Conservation (phyloP, 2,797 vertebrate species). For the Botia almorhae region DNA sequence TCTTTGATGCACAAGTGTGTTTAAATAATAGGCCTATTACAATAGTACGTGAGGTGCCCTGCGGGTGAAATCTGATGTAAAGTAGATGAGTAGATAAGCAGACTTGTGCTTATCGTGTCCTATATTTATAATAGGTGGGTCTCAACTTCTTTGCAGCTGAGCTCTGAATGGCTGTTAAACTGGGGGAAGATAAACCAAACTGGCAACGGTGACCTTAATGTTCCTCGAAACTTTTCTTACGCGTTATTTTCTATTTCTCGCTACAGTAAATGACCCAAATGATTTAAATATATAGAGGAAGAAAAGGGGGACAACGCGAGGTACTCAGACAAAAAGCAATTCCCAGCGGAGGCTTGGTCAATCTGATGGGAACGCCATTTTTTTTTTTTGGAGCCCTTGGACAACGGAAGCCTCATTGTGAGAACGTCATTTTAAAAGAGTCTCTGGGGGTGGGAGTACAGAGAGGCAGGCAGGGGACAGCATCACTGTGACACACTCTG, state of each 20-base stretch:
- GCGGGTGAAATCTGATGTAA: slow-evolving; percentile 11
- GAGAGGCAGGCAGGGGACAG: slow-evolving; percentile 33
- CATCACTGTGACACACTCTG: slow-evolving; percentile 29
- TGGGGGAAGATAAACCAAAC: slow-evolving; percentile 35
- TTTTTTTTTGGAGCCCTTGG: slow-evolving; percentile 44
- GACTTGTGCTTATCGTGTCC: too few relatives aligned
- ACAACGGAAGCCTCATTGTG: slow-evolving; percentile 53
- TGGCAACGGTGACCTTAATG: slow-evolving; percentile 14
- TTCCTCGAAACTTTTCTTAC: slow-evolving; percentile 41
- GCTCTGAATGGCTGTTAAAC: slow-evolving; percentile 40
- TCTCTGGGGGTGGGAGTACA: slow-evolving; percentile 41
- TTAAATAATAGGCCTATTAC: not conserved
- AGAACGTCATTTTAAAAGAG: slow-evolving; percentile 45
- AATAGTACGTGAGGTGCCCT: not conserved
- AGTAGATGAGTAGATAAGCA: slow-evolving; percentile 24
- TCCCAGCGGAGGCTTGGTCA: slow-evolving; percentile 46
- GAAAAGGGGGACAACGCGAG: slow-evolving; percentile 44
- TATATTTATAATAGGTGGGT: slow-evolving; percentile 45
- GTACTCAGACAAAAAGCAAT: slow-evolving; percentile 44
- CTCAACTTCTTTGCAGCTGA: slow-evolving; percentile 20
- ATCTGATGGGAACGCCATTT: slow-evolving; percentile 44
- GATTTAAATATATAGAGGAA: slow-evolving; percentile 44
- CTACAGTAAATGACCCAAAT: slow-evolving; percentile 45
- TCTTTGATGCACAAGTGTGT: slow-evolving; percentile 12
- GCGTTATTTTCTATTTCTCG: slow-evolving; percentile 43